These are phyloP conservation scores for Sebastes paucispinis DNA, from an alignment of 2,797 vertebrate genomes.

Conservation along the genomic window DNA sequence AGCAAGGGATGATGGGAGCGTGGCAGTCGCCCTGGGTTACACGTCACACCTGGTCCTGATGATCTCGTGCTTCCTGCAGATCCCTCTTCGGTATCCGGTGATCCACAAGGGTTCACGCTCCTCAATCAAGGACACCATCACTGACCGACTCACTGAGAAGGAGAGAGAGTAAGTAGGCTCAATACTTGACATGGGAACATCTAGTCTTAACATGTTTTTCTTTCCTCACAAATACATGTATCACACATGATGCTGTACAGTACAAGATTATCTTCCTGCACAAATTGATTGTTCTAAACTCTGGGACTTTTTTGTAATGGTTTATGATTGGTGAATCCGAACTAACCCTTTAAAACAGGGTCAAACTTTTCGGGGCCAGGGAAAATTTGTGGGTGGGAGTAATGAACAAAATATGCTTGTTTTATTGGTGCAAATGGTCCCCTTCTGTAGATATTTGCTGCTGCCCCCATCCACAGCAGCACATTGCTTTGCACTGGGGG, in stretches of 20 bases:
- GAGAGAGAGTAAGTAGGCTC: slow-evolving; percentile 94
- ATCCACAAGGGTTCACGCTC: slow-evolving; percentile 97
- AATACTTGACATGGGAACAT: background rate
- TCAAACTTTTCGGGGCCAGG: too few relatives aligned
- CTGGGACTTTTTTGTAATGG: background rate
- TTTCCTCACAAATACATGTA: background rate
- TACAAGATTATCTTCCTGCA: background rate
- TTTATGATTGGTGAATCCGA: background rate
- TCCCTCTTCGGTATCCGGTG: slow-evolving; percentile 96
- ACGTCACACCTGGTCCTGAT: slow-evolving; percentile 97
- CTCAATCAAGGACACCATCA: slow-evolving; percentile 97
- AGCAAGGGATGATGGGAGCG: slow-evolving; percentile 97
- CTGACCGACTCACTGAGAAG: slow-evolving; percentile 95
- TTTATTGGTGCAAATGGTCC: too few relatives aligned
- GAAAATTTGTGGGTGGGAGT: too few relatives aligned
- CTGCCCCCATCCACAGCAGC: too few relatives aligned
- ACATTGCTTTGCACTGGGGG: too few relatives aligned
- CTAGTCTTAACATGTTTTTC: background rate
- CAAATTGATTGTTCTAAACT: background rate
- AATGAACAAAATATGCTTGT: too few relatives aligned
- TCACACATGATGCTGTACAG: background rate
- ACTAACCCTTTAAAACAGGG: background rate
- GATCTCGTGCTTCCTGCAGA: slow-evolving; percentile 97
- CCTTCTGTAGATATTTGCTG: too few relatives aligned
- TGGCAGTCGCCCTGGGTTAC: slow-evolving; percentile 96